Evolutionary conservation across 2,888 invertebrate species (phyloP).

Genomic region (Diarsia mendica): DNA sequence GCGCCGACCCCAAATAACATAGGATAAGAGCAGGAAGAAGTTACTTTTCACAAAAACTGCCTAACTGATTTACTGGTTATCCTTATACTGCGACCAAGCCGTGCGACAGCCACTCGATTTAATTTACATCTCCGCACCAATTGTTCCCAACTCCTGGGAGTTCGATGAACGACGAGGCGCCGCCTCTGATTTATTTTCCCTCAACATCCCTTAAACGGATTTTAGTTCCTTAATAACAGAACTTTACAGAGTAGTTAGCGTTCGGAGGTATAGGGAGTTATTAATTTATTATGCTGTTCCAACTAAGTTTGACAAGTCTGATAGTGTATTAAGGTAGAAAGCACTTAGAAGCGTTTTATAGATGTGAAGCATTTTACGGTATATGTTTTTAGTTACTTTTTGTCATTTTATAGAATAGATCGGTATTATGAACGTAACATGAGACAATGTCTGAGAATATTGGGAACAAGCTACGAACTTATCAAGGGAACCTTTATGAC

Average conservation of each 20-base stretch:
- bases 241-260: conserved; percentile 71
- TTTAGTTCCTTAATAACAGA: conserved; percentile 82
- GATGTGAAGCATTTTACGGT: background rate
- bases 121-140: conserved; percentile 87
- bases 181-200: conserved; percentile 86
- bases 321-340: conserved; percentile 42
- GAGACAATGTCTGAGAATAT: background rate
- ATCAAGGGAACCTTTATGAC: background rate
- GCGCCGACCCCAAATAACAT: too few species aligned
- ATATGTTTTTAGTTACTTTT: too few species aligned
- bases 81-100: conserved; percentile 42
- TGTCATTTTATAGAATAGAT: background rate
- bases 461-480: background rate
- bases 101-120: conserved; percentile 83
- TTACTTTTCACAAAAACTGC: background rate
- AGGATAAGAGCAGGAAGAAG: too few species aligned
- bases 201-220: conserved; percentile 84
- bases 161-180: conserved; percentile 83
- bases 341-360: conserved; percentile 42
- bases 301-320: conserved; percentile 54
- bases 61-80: background rate
- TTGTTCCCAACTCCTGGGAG: conserved; percentile 84
- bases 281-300: conserved; percentile 61
- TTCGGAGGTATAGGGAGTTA: conserved; percentile 53
- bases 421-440: background rate